Evolutionary conservation across 2,797 vertebrate genomes (phyloP).

Genomic region (Erpetoichthys calabaricus): DNA sequence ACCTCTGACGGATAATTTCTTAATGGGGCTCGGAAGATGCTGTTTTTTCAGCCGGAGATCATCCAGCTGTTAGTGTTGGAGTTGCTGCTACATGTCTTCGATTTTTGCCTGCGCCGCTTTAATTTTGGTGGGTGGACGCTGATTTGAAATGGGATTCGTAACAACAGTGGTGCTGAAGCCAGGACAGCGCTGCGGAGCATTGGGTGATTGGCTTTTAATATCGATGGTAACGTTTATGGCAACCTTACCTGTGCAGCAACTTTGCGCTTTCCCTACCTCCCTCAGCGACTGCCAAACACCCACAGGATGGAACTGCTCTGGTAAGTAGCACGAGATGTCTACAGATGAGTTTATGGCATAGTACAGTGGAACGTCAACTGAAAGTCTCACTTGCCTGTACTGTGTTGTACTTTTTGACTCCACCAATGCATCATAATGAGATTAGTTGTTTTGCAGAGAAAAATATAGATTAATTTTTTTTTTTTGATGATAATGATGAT

Average conservation of each 20-base stretch:
- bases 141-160: conserved; percentile 46
- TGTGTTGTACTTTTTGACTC: too few species aligned
- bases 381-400: too few species aligned
- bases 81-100: conserved; percentile 33
- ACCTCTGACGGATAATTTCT: conserved; percentile 36
- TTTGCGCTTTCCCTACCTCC: conserved; percentile 90
- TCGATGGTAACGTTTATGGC: conserved; percentile 64
- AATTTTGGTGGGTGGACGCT: conserved; percentile 29
- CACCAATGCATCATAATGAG: too few species aligned
- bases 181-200: conserved; percentile 57
- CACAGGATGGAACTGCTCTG: conserved; percentile 95
- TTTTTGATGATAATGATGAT: too few species aligned
- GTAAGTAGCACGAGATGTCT: conserved; percentile 45
- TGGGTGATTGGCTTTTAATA: conserved; percentile 72
- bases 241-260: conserved; percentile 76
- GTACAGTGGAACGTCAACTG: too few species aligned
- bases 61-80: conserved; percentile 36
- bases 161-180: conserved; percentile 28
- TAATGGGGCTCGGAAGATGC: conserved; percentile 61
- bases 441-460: too few species aligned
- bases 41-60: conserved; percentile 35
- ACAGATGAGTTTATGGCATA: too few species aligned
- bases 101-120: conserved; percentile 29
- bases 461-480: too few species aligned
- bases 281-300: conserved; percentile 96